phyloP scores from a whole-genome alignment of 2,888 invertebrate genomes.

The Incurvaria masculella region DNA sequence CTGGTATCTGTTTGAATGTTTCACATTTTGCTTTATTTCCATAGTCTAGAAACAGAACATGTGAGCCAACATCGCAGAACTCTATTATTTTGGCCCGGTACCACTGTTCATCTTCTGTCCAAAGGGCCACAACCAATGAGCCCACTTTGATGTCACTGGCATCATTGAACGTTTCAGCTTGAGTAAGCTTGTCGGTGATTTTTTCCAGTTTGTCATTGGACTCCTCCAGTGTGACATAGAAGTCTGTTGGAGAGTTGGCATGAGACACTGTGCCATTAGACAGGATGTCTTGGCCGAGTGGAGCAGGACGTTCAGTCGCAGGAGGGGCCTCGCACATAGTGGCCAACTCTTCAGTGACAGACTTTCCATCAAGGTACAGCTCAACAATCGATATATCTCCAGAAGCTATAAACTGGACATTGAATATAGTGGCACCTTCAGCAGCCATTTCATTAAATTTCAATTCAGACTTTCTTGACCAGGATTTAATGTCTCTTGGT shows the following conservation, averaged over 20 bases:
- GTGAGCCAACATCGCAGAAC: slow-evolving; percentile 50
- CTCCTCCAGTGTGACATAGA: slow-evolving; percentile 68
- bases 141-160: slow-evolving; percentile 55
- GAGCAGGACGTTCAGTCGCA: slow-evolving; percentile 35
- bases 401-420: slow-evolving; percentile 63
- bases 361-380: slow-evolving; percentile 58
- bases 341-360: slow-evolving; percentile 60
- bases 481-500: slow-evolving; percentile 54
- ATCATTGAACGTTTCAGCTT: slow-evolving; percentile 50
- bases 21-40: slow-evolving; percentile 64
- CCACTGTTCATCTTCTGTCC: slow-evolving; percentile 64
- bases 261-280: slow-evolving; percentile 64
- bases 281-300: slow-evolving; percentile 39
- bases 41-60: slow-evolving; percentile 66
- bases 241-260: slow-evolving; percentile 65
- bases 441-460: slow-evolving; percentile 67
- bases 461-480: slow-evolving; percentile 64
- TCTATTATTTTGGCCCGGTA: slow-evolving; percentile 64
- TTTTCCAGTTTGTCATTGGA: slow-evolving; percentile 55
- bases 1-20: slow-evolving; percentile 59
- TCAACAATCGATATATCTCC: slow-evolving; percentile 64
- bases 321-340: slow-evolving; percentile 45
- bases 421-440: slow-evolving; percentile 67
- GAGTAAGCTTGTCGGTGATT: slow-evolving; percentile 55
- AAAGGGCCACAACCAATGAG: slow-evolving; percentile 62